phyloP scores from a whole-genome alignment of 1,140 invertebrate species.

The Hesperophylax magnus region DNA sequence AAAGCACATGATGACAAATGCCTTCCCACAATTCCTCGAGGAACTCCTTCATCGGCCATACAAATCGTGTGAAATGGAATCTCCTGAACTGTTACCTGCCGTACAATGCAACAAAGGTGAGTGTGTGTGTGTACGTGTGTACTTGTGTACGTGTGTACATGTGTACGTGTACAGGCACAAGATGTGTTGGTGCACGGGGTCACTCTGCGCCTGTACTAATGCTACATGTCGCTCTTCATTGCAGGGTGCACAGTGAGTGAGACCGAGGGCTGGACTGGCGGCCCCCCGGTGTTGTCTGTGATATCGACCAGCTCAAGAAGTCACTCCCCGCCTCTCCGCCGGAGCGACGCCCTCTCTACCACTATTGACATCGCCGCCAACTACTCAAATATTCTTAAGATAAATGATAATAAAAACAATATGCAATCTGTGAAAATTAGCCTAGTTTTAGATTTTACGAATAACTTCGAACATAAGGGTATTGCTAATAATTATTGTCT shows the following conservation, averaged over 20 bases:
- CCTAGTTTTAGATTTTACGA: conserved; percentile 71
- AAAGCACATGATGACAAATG: conserved; percentile 50
- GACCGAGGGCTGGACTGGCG: conserved; percentile 63
- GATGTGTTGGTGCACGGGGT: too few relatives aligned
- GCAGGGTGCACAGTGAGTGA: conserved; percentile 46
- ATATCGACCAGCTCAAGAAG: conserved; percentile 78
- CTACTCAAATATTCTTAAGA: conserved; percentile 72
- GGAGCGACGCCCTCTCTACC: conserved; percentile 49
- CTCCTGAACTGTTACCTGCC: conserved; percentile 52
- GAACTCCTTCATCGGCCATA: conserved; percentile 44
- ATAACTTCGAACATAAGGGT: conserved; percentile 71
- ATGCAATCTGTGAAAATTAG: conserved; percentile 78
- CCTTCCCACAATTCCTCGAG: conserved; percentile 44
- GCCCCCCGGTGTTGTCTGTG: conserved; percentile 71
- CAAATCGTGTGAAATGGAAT: conserved; percentile 52
- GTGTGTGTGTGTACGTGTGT: too few relatives aligned
- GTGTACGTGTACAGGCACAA: too few relatives aligned
- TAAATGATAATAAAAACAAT: conserved; percentile 74
- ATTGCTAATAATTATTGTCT: conserved; percentile 74
- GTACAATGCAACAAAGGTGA: conserved; percentile 54
- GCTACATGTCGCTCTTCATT: neutral
- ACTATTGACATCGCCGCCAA: conserved; percentile 67
- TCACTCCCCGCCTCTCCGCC: conserved; percentile 43
- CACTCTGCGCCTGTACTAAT: too few relatives aligned
- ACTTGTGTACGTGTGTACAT: too few relatives aligned